Evolutionary conservation across 2,888 invertebrate genomes (phyloP).

Genomic region (Apotomis turbidana): DNA sequence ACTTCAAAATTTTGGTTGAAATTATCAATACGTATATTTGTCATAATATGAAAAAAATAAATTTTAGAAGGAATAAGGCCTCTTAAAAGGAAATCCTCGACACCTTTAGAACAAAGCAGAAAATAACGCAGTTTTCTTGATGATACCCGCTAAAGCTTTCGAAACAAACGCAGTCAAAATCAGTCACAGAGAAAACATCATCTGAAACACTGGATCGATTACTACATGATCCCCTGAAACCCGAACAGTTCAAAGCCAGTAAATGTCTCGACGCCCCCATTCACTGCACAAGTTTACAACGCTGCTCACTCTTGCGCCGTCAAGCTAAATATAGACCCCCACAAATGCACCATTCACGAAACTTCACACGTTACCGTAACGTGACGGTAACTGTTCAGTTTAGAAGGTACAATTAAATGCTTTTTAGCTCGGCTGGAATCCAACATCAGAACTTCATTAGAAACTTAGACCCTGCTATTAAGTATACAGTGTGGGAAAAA

Average conservation of each 20-base stretch:
- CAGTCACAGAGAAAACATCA: not conserved
- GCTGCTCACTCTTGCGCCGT: slow-evolving; percentile 21
- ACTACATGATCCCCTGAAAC: slow-evolving; percentile 28
- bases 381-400: not conserved
- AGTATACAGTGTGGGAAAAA: no score
- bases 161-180: not conserved
- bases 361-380: slow-evolving; percentile 16
- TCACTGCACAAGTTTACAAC: slow-evolving; percentile 27
- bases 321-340: slow-evolving; percentile 30
- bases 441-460: not conserved
- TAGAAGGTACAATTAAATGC: not conserved
- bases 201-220: not conserved
- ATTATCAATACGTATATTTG: no score
- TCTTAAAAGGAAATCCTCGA: not conserved
- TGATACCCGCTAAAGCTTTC: no score
- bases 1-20: no score
- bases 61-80: no score
- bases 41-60: no score
- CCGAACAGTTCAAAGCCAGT: not conserved
- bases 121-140: no score
- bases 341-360: slow-evolving; percentile 37
- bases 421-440: not conserved
- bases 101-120: not conserved
- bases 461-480: not conserved
- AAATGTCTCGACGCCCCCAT: slow-evolving; percentile 19